Evolutionary conservation across 2,113 vertebrate genomes (phyloP).

Genomic region (Myanophis thanlyinensis): DNA sequence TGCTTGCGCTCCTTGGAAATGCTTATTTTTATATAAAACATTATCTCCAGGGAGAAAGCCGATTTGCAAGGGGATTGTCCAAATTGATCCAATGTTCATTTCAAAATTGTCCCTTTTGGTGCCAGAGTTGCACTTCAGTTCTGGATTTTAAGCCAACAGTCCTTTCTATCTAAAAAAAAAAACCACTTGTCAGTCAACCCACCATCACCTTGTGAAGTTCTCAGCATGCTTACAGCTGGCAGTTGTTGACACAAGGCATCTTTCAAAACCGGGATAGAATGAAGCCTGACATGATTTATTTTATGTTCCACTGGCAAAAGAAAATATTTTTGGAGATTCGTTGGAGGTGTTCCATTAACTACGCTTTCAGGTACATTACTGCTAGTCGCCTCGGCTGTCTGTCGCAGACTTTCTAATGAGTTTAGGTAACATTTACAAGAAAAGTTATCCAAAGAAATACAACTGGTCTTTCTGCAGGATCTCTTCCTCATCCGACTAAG

Average conservation of each 20-base stretch:
- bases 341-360: neutral
- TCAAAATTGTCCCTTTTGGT: neutral
- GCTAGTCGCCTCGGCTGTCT: slow-evolving; percentile 7
- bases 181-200: neutral
- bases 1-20: neutral
- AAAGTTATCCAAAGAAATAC: neutral
- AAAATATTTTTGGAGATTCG: neutral
- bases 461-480: neutral
- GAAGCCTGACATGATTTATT: neutral
- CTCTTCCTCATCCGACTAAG: slow-evolving; percentile 34
- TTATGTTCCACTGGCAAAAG: slow-evolving; percentile 10
- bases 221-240: neutral
- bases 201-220: slow-evolving; percentile 3
- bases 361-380: slow-evolving; percentile 2
- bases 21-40: neutral
- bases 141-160: neutral
- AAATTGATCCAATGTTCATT: neutral
- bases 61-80: neutral
- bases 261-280: slow-evolving; percentile 3
- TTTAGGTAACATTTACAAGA: slow-evolving; percentile 3
- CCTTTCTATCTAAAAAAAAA: slow-evolving; percentile 4
- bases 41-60: neutral
- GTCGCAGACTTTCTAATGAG: neutral
- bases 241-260: slow-evolving; percentile 1
- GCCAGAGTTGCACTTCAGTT: accelerated